phyloP scores from a whole-genome alignment of 2,797 vertebrate species.

The Peromyscus attwateri region DNA sequence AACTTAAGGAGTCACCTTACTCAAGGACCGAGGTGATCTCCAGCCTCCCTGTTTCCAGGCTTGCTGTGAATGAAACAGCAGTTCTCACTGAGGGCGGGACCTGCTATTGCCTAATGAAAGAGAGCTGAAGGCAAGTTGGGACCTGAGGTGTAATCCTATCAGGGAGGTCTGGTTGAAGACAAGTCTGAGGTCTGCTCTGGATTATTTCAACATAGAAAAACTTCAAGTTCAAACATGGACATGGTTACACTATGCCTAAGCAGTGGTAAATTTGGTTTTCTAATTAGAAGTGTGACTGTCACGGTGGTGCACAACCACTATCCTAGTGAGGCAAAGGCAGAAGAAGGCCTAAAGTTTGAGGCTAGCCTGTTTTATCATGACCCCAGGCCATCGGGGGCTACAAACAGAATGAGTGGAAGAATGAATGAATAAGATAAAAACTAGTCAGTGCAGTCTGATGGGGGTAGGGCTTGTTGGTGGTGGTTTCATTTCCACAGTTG shows the following conservation, averaged over 20 bases:
- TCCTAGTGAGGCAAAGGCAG: not conserved
- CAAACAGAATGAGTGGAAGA: not conserved
- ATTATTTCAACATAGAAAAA: constrained; percentile 29
- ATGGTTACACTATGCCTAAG: not conserved
- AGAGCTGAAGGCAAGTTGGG: not conserved
- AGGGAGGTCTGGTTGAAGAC: not conserved
- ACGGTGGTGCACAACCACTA: too few species aligned
- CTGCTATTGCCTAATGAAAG: not conserved
- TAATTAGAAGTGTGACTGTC: not conserved
- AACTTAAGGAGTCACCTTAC: not conserved
- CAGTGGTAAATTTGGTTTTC: not conserved
- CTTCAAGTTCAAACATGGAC: constrained; percentile 21
- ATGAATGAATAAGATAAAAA: not conserved
- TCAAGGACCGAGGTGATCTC: not conserved
- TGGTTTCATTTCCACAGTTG: not conserved
- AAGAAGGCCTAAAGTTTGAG: not conserved
- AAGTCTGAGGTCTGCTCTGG: not conserved
- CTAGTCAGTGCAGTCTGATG: not conserved
- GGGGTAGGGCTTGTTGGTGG: not conserved
- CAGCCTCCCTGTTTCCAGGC: not conserved
- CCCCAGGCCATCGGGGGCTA: not conserved
- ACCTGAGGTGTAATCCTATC: not conserved
- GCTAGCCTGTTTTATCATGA: not conserved
- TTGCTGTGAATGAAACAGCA: not conserved
- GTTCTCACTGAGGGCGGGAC: not conserved